phyloP scores from a whole-genome alignment of 2,797 vertebrate genomes.

The Rhabdophis nuchalis region DNA sequence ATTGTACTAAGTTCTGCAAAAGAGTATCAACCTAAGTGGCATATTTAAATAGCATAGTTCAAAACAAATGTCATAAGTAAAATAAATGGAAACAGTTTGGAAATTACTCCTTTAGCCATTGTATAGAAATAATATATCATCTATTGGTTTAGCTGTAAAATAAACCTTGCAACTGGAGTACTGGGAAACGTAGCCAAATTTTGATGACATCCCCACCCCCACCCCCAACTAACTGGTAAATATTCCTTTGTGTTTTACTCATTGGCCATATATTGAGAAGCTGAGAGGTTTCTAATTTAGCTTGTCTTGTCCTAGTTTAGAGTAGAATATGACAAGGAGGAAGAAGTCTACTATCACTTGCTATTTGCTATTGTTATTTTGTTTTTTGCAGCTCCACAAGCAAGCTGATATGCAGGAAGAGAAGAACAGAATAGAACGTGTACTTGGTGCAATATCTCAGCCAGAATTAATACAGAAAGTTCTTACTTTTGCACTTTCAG shows the following conservation, averaged over 20 bases:
- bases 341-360: rapidly evolving
- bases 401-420: constrained; percentile 99
- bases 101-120: rapidly evolving
- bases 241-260: constrained; percentile 16
- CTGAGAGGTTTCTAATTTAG: background rate
- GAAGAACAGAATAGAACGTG: constrained; percentile 93
- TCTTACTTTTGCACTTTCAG: constrained; percentile 93
- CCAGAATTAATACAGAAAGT: constrained; percentile 97
- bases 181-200: constrained; percentile 4
- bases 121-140: constrained; percentile 49
- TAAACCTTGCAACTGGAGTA: background rate
- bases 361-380: constrained; percentile 9
- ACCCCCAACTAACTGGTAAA: background rate
- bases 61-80: background rate
- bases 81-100: background rate
- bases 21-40: background rate
- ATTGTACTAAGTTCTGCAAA: background rate
- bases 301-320: background rate
- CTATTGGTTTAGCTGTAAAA: constrained; percentile 50
- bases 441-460: constrained; percentile 90
- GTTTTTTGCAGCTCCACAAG: constrained; percentile 85
- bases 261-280: background rate
- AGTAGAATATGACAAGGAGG: background rate
- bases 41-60: background rate
- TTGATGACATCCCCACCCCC: rapidly evolving